Percentiles rank a stretch among this genome's conserved stretches.
Conservation (phyloP, 2,888 invertebrate species). For the Cerceris rybyensis region DNA sequence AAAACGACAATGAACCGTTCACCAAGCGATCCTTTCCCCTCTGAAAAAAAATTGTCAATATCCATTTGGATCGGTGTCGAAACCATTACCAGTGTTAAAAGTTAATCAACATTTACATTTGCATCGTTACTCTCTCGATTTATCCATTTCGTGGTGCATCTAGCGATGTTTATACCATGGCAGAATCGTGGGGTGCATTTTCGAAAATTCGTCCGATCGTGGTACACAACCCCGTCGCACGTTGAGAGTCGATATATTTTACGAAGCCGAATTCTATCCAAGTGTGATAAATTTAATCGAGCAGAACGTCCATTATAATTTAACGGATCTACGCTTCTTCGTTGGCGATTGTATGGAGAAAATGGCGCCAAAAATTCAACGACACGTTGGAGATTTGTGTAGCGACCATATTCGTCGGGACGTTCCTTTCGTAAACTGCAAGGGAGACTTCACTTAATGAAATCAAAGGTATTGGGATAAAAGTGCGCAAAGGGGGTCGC, state of each 20-base stretch:
- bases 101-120: slow-evolving; percentile 52
- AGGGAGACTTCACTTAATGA: slow-evolving; percentile 35
- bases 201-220: slow-evolving; percentile 42
- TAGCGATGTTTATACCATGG: slow-evolving; percentile 33
- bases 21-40: not conserved
- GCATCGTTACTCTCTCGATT: slow-evolving; percentile 48
- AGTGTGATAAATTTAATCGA: slow-evolving; percentile 50
- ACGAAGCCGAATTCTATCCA: slow-evolving; percentile 38
- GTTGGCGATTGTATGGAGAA: not conserved
- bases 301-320: slow-evolving; percentile 38
- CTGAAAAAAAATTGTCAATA: slow-evolving; percentile 12
- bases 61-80: slow-evolving; percentile 25
- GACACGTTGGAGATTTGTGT: slow-evolving; percentile 10
- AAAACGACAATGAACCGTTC: not conserved
- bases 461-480: slow-evolving; percentile 57
- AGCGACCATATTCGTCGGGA: not conserved
- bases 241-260: slow-evolving; percentile 39
- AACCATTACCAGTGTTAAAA: slow-evolving; percentile 37
- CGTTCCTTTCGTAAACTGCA: not conserved
- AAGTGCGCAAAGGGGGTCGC: slow-evolving; percentile 29
- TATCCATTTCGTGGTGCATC: slow-evolving; percentile 51
- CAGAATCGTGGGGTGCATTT: slow-evolving; percentile 22
- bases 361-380: slow-evolving; percentile 2
- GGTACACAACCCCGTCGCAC: too few species aligned
- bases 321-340: not conserved